Conservation (phyloP, 2,113 vertebrate genomes). For the Conger conger region DNA sequence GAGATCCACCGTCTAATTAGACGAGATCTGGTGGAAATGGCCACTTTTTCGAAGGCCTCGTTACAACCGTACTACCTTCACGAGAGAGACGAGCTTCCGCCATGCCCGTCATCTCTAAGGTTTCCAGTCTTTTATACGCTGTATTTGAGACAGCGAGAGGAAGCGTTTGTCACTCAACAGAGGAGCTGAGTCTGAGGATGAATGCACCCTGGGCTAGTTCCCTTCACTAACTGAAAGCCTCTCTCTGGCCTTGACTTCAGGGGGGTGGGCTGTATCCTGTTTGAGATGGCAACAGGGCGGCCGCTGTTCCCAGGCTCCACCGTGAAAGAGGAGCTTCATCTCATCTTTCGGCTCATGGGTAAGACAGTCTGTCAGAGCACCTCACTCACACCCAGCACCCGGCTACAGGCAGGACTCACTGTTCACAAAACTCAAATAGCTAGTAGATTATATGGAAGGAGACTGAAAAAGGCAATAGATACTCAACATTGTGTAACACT, state of each 20-base stretch:
- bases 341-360: constrained; percentile 87
- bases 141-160: not conserved
- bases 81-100: not conserved
- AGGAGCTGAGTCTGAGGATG: not conserved
- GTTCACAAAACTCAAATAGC: not conserved
- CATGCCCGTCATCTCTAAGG: not conserved
- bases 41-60: not conserved
- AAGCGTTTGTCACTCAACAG: not conserved
- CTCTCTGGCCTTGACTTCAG: constrained; percentile 56
- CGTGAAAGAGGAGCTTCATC: constrained; percentile 90
- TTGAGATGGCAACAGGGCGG: constrained; percentile 91
- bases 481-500: not conserved
- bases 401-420: constrained; percentile 45
- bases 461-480: not conserved
- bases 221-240: not conserved
- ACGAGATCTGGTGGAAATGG: not conserved
- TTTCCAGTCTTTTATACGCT: not conserved
- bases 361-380: constrained; percentile 43
- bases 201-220: not conserved
- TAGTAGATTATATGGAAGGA: not conserved
- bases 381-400: constrained; percentile 34
- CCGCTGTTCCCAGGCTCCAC: constrained; percentile 95
- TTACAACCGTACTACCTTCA: not conserved
- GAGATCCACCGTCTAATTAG: constrained; percentile 3
- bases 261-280: constrained; percentile 93